These are phyloP conservation scores for Sebastes diaconus DNA, from an alignment of 2,797 vertebrate species.

Conservation along the genomic window DNA sequence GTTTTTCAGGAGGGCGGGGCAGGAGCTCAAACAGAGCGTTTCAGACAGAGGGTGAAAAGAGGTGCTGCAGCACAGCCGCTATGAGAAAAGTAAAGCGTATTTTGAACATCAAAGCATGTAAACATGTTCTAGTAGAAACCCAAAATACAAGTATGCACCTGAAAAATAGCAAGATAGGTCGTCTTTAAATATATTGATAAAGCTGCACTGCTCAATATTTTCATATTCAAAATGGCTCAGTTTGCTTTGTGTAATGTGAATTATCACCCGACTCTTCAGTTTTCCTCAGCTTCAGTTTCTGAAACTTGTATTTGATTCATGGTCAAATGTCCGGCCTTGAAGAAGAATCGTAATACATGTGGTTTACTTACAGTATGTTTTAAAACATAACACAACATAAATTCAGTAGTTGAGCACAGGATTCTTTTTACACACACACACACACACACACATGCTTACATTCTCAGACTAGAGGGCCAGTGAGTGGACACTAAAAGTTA, in stretches of 20 bases:
- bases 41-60: too few relatives aligned
- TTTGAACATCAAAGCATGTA: too few relatives aligned
- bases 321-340: neutral
- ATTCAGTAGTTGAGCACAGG: neutral
- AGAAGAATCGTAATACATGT: neutral
- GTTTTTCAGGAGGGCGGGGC: too few relatives aligned
- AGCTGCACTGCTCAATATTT: neutral
- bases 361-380: neutral
- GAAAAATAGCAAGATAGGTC: too few relatives aligned
- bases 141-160: too few relatives aligned
- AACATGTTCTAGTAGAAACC: too few relatives aligned
- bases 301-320: conserved; percentile 5
- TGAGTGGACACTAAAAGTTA: conserved; percentile 51
- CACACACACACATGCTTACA: neutral
- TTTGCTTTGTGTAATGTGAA: neutral
- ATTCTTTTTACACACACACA: neutral
- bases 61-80: too few relatives aligned
- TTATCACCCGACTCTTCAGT: neutral
- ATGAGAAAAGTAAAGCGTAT: too few relatives aligned
- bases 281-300: neutral
- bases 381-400: neutral
- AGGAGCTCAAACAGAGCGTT: too few relatives aligned
- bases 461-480: conserved; percentile 13
- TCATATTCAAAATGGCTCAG: neutral
- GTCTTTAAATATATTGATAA: neutral